A percentile compares a stretch with the other conserved stretches of the same genome.
Evolutionary conservation across 64 coral and sea anemone genomes (phyloP).

Genomic region (Montipora foliosa): DNA sequence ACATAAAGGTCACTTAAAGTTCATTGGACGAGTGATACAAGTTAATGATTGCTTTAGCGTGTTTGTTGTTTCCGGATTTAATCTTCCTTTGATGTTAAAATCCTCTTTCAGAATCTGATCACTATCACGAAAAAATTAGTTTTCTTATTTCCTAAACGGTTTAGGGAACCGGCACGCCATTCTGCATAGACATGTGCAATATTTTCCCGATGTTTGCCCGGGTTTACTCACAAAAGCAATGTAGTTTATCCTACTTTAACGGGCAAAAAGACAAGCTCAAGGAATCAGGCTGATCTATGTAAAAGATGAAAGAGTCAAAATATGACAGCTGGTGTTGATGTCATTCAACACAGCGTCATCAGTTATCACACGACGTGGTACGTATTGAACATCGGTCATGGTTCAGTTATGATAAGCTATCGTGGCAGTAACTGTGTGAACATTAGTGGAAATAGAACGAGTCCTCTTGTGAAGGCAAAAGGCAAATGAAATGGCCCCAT

Average conservation of each 20-base stretch:
- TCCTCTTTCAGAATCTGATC: neutral
- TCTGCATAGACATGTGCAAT: neutral
- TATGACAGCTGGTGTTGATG: too few relatives aligned
- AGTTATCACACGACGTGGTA: too few relatives aligned
- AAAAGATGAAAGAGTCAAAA: too few relatives aligned
- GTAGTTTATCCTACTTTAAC: neutral
- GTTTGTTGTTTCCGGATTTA: constrained; percentile 49
- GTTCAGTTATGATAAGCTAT: too few relatives aligned
- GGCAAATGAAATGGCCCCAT: too few relatives aligned
- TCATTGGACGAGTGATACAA: neutral
- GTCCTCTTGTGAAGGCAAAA: too few relatives aligned
- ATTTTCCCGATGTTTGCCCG: neutral
- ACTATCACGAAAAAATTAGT: neutral
- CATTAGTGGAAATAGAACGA: too few relatives aligned
- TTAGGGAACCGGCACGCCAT: constrained; percentile 34
- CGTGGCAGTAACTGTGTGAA: too few relatives aligned
- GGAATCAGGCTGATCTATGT: too few relatives aligned
- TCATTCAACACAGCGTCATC: too few relatives aligned
- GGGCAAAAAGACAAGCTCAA: too few relatives aligned
- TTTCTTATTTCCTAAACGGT: constrained; percentile 42
- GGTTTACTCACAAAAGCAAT: neutral
- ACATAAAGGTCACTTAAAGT: neutral
- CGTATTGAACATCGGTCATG: too few relatives aligned
- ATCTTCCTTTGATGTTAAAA: neutral
- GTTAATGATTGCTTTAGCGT: constrained; percentile 12